Evolutionary conservation across 2,888 invertebrate genomes (phyloP), one percentile per base, ranked within the genome.

Genomic region (Volucella inflata): DNA sequence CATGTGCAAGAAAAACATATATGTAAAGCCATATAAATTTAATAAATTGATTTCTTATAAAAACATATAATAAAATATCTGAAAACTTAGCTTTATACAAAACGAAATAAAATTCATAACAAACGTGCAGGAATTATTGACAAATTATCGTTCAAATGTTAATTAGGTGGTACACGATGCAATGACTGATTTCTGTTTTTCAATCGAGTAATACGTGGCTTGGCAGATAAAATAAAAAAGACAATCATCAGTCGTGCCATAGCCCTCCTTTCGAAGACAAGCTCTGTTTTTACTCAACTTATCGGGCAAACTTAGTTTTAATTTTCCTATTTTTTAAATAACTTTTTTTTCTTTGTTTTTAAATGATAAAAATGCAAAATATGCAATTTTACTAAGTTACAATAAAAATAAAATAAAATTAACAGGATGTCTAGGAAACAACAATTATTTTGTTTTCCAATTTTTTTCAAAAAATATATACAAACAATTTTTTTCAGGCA

Each of bases 41-140:
- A 71, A 46, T 30, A 48, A 44, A 40, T 48, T 46, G 40, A 11
- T 8, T 51, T 30, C 65, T 71, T 67, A 72, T 30, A 14, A 55
- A 57, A 40, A 71, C 17, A 50, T 21, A 16, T 59, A 17, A 59
- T 21, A 70, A 46, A 16, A 44, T 21, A 17, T 16, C 17, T 51
- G 36, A 36, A 16, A 65, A 50, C 36, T 88, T 88, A 89, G 89
- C 30, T 30, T 30, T 30, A 30, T 30, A 87, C 89, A 90, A 91
- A 91, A 89, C 90, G 90, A 90, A 88, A 89, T 89, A 89, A 90
- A 90, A 88, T 88, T 89, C 89, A 87, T 83, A 79, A 82, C 88
- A 90, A 88, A 88, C 88, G 89, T 87, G 87, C 87, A 83, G 87
- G 80, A 67, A 65, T 48, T 59, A 74, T 79, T 17, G 57, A 74